Percentiles rank a stretch among this genome's conserved stretches.
These are phyloP conservation scores for Agelas oroides DNA, from an alignment of 37 sponge, comb jelly and placozoan genomes.

Conservation along the genomic window DNA sequence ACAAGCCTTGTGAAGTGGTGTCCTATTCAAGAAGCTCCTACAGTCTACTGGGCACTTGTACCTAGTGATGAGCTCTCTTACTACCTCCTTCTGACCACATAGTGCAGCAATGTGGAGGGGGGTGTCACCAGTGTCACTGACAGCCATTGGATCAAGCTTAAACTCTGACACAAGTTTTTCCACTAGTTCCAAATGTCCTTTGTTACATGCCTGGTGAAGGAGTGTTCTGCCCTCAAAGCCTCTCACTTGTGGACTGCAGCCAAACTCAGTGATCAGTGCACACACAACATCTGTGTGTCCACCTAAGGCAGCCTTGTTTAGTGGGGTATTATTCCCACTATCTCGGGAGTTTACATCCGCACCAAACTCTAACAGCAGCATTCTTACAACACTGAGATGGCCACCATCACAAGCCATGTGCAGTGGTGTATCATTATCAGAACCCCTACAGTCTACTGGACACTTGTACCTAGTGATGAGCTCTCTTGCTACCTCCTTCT, in stretches of 20 bases:
- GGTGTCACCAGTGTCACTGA: conserved; percentile 3
- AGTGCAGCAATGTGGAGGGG: conserved; percentile 30
- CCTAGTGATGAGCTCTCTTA: conserved; percentile 2
- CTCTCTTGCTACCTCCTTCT: background rate
- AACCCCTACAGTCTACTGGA: background rate
- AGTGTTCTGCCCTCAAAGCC: conserved; percentile 4
- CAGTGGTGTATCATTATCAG: background rate
- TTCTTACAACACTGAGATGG: no score
- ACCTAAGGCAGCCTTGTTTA: background rate
- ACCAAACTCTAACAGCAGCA: no score
- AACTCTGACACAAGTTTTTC: background rate
- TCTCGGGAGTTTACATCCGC: background rate
- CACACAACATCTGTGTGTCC: conserved; percentile 22
- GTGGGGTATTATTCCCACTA: background rate
- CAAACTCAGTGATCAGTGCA: conserved; percentile 2
- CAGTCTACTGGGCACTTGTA: background rate
- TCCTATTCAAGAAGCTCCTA: background rate
- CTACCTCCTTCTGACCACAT: conserved; percentile 4
- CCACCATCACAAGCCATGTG: no score
- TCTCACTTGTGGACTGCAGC: background rate
- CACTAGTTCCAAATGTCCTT: conserved; percentile 1
- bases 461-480: background rate
- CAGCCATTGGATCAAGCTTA: background rate
- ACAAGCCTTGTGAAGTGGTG: conserved; percentile 18
- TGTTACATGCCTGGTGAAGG: conserved; percentile 27